Conservation (phyloP, 2,797 vertebrate genomes). For the Ispidina lecontei region DNA sequence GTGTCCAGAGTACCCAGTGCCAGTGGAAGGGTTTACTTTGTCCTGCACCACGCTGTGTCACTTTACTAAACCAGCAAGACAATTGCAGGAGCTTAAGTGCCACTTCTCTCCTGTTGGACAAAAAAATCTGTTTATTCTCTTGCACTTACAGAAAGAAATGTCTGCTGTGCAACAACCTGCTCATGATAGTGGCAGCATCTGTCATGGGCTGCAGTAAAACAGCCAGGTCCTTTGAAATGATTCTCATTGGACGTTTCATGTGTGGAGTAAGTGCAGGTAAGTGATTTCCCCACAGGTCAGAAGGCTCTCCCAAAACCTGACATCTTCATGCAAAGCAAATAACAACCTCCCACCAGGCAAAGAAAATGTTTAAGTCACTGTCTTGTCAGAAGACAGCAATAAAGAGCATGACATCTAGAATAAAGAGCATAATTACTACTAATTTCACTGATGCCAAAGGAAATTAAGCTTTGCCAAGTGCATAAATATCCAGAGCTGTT, state of each 20-base stretch:
- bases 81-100: not conserved
- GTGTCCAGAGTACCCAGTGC: not conserved
- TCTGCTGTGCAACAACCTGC: constrained; percentile 87
- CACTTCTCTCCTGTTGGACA: not conserved
- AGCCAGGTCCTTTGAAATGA: constrained; percentile 90
- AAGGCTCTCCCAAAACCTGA: not conserved
- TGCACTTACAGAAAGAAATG: constrained; percentile 87
- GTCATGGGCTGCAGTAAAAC: constrained; percentile 85
- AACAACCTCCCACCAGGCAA: not conserved
- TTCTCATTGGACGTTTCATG: constrained; percentile 87
- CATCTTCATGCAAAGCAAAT: not conserved
- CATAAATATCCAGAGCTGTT: not conserved
- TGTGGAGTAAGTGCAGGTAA: constrained; percentile 88
- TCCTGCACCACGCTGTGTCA: not conserved
- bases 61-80: not conserved
- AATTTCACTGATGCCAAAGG: not conserved
- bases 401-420: not conserved
- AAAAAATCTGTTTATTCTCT: not conserved
- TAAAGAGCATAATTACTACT: not conserved
- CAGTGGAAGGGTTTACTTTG: not conserved
- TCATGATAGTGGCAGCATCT: constrained; percentile 82
- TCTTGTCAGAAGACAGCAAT: not conserved
- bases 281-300: not conserved
- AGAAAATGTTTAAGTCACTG: not conserved
- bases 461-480: not conserved